A percentile compares a stretch with the other conserved stretches of the same genome.
Conservation (phyloP, 1,140 invertebrate genomes). For the Drosophila bocki region DNA sequence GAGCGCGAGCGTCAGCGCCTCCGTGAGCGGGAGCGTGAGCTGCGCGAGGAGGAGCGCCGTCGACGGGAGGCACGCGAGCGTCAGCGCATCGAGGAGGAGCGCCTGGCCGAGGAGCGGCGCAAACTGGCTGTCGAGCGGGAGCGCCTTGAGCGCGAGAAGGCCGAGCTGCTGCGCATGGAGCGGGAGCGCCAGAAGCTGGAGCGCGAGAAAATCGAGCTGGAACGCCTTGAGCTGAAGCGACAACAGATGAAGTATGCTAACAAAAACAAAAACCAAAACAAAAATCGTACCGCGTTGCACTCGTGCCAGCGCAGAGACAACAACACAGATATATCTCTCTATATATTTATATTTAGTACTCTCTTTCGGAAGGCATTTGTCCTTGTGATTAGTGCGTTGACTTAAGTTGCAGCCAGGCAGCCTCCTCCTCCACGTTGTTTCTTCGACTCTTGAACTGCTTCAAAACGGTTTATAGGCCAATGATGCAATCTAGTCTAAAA, state of each 20-base stretch:
- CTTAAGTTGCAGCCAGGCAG: conserved; percentile 60
- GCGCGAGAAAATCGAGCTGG: conserved; percentile 92
- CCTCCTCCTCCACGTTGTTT: conserved; percentile 60
- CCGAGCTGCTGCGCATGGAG: conserved; percentile 92
- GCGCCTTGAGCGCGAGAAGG: conserved; percentile 91
- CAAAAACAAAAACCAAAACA: conserved; percentile 54
- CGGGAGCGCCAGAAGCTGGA: conserved; percentile 92
- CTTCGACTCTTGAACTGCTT: conserved; percentile 62
- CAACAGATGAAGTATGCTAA: conserved; percentile 88
- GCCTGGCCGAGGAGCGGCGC: conserved; percentile 92
- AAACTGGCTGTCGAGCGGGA: conserved; percentile 91
- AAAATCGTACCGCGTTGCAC: conserved; percentile 37
- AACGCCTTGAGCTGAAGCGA: conserved; percentile 92
- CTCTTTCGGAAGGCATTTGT: conserved; percentile 60
- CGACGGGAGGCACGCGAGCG: conserved; percentile 91
- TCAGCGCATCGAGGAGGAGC: conserved; percentile 92
- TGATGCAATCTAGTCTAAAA: conserved; percentile 41
- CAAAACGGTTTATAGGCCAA: conserved; percentile 48
- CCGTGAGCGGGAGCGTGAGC: conserved; percentile 90
- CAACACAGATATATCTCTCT: conserved; percentile 66
- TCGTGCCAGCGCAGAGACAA: conserved; percentile 41
- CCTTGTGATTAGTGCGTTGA: conserved; percentile 63
- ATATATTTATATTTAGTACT: conserved; percentile 46
- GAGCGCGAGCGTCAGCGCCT: conserved; percentile 92
- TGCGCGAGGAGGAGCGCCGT: conserved; percentile 91